Evolutionary conservation across 2,113 vertebrate genomes (phyloP).

Genomic region (Urocitellus parryii): DNA sequence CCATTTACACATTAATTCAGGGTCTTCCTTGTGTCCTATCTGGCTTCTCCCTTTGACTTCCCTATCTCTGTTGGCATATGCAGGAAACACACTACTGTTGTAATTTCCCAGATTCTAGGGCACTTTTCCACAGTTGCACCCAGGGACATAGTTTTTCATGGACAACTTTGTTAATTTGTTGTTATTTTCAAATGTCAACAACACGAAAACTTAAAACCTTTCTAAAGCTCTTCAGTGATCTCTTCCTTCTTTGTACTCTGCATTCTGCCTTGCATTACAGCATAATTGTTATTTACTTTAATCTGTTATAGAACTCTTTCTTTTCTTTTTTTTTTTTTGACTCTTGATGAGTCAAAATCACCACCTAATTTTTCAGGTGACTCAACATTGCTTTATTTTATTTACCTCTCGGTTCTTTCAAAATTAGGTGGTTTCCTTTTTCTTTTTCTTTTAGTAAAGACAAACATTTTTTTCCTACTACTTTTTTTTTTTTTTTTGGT

Average conservation of each 20-base stretch:
- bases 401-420: neutral
- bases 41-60: neutral
- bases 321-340: no score
- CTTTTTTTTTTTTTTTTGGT: neutral
- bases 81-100: neutral
- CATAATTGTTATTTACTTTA: neutral
- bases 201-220: neutral
- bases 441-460: neutral
- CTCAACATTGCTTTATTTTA: neutral
- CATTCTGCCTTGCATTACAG: neutral
- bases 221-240: neutral
- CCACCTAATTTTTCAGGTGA: neutral
- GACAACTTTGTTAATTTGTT: neutral
- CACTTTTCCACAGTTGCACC: neutral
- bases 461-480: neutral
- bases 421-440: conserved; percentile 5
- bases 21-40: neutral
- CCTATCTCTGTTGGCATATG: neutral
- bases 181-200: conserved; percentile 19
- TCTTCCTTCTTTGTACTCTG: neutral
- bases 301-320: neutral
- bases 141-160: neutral
- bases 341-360: neutral
- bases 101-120: neutral
- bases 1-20: neutral